Evolutionary conservation across 2,888 invertebrate species (phyloP).

Genomic region (Agonopterix arenella): DNA sequence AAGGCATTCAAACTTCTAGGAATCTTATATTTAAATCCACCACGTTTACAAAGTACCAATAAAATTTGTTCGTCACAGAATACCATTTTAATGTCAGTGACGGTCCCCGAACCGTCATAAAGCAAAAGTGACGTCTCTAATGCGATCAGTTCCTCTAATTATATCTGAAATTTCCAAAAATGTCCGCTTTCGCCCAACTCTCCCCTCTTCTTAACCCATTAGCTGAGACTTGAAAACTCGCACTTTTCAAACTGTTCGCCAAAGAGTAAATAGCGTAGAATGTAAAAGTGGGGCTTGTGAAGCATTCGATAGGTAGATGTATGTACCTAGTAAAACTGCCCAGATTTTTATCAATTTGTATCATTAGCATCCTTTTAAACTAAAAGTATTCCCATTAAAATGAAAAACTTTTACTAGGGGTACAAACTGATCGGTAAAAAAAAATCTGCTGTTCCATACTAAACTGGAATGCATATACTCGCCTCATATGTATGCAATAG

Average conservation of each 20-base stretch:
- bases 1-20: no score
- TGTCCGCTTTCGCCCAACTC: slow-evolving; percentile 37
- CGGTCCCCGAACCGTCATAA: slow-evolving; percentile 49
- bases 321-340: no score
- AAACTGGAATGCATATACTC: no score
- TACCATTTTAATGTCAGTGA: slow-evolving; percentile 20
- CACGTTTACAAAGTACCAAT: slow-evolving; percentile 17
- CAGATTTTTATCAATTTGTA: no score
- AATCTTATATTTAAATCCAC: neutral
- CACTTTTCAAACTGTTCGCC: slow-evolving; percentile 46
- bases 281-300: no score
- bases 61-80: slow-evolving; percentile 31
- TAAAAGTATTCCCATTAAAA: no score
- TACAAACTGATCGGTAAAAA: no score
- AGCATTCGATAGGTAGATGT: no score
- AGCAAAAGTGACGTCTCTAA: slow-evolving; percentile 67
- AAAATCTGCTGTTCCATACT: no score
- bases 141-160: slow-evolving; percentile 66
- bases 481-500: no score
- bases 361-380: no score
- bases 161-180: slow-evolving; percentile 67
- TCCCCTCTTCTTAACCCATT: slow-evolving; percentile 63
- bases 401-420: no score
- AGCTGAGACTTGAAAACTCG: slow-evolving; percentile 52
- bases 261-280: slow-evolving; percentile 5